Base-by-base conservation (phyloP, 2,113 vertebrate genomes). In the Athene noctua region DNA sequence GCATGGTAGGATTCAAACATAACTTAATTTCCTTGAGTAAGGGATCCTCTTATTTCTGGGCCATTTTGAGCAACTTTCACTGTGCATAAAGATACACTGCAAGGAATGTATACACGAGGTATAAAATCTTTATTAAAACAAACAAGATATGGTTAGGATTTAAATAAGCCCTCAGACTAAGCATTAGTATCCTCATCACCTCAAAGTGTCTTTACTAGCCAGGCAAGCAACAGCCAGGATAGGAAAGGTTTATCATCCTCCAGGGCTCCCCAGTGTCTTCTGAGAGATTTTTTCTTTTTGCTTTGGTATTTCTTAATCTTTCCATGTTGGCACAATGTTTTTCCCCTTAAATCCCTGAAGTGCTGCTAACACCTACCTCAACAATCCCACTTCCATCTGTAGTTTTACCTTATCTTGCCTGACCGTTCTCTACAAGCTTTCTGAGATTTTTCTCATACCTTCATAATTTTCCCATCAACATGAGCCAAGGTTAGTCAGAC, bases 391-490 rank as follows among this genome's bases (percentile, higher is more conserved):
- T 14, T 83, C 52, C 13, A 6, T 54, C 40, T 66, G 11, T 49
- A 66, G n/a, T 52, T 80, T 86, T 38, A 34, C 52, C 21, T 71
- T 59, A 42, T 11, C 23, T 72, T 66, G 4, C 32, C 29, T 66
- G 59, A 15, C 47, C 38, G 27, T 74, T 55, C 42, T 40, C 62
- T 62, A 36, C 27, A 74, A 81, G 18, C 13, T 74, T 74, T 42
- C n/a, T 29, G 55, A 65, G 57, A 5, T 75, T 70, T 75, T 70
- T 58, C 44, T 58, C 68, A 65, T 19, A 46, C 11, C 13, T 54
- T 71, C n/a, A 21, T 2, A 0, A 5, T 49, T 81, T 81, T 55
- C 38, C 17, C 16, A 38, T 30, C 17, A 61, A n/a, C 0, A 2
- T 44, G 38, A 67, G 19, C 21, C 19, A 59, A 77, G 30, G 21